phyloP scores from a whole-genome alignment of 2,113 vertebrate genomes.

The Atherinomorus stipes region DNA sequence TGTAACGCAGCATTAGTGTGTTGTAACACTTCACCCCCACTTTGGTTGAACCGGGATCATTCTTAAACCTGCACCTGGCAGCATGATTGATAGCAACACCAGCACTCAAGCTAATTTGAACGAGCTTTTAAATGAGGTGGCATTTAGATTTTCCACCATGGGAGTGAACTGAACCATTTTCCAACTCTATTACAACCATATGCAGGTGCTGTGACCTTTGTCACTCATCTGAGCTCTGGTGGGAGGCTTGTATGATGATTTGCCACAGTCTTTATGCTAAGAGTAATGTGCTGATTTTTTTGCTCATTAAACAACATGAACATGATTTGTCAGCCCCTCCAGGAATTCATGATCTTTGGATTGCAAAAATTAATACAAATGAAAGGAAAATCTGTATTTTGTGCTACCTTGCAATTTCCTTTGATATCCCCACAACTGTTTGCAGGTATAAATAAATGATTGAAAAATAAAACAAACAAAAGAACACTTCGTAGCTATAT shows the following conservation, averaged over 20 bases:
- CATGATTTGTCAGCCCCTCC: slow-evolving; percentile 7
- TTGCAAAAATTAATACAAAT: slow-evolving; percentile 4
- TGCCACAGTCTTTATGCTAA: slow-evolving; percentile 18
- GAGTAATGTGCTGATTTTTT: background rate
- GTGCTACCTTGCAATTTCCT: background rate
- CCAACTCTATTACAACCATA: slow-evolving; percentile 50
- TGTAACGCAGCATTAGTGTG: background rate
- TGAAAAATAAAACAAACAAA: accelerated
- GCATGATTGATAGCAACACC: slow-evolving; percentile 51
- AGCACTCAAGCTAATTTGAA: slow-evolving; percentile 48
- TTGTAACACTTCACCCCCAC: background rate
- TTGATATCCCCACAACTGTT: background rate
- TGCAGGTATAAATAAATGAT: background rate
- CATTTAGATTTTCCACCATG: slow-evolving; percentile 51
- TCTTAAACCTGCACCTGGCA: slow-evolving; percentile 39
- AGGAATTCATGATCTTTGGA: slow-evolving; percentile 11
- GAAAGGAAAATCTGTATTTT: background rate
- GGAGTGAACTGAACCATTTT: slow-evolving; percentile 34
- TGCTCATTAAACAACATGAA: slow-evolving; percentile 20
- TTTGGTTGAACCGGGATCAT: background rate
- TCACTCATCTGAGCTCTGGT: slow-evolving; percentile 27
- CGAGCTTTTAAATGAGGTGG: slow-evolving; percentile 48
- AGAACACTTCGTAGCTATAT: background rate
- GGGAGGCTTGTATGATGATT: slow-evolving; percentile 39
- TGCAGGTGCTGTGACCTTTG: slow-evolving; percentile 51